phyloP scores from a whole-genome alignment of 2,888 invertebrate species.

The Andrena hattorfiana region DNA sequence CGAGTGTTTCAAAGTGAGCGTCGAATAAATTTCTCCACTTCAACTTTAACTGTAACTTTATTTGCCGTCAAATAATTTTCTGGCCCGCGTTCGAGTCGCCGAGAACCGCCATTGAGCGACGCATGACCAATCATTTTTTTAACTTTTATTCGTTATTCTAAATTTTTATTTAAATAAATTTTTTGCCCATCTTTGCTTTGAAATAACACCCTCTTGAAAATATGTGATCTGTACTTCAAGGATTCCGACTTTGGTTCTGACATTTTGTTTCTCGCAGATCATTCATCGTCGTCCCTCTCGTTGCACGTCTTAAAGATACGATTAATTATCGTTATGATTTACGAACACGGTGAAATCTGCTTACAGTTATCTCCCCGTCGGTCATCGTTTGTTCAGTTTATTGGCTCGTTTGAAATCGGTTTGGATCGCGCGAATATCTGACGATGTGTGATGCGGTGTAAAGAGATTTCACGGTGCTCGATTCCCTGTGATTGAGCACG shows the following conservation, averaged over 20 bases:
- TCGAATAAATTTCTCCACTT: too few relatives aligned
- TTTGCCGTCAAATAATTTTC: too few relatives aligned
- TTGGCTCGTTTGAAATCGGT: background rate
- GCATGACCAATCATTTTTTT: too few relatives aligned
- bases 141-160: too few relatives aligned
- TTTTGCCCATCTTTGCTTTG: too few relatives aligned
- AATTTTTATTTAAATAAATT: too few relatives aligned
- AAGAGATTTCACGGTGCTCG: slow-evolving; percentile 41
- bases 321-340: slow-evolving; percentile 18
- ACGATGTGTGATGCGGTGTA: background rate
- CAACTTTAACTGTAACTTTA: too few relatives aligned
- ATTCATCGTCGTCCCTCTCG: background rate
- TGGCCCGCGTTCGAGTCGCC: too few relatives aligned
- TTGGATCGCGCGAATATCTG: background rate
- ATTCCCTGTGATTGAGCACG: slow-evolving; percentile 47
- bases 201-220: background rate
- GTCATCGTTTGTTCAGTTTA: background rate
- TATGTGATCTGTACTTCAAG: background rate
- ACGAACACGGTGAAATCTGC: slow-evolving; percentile 22
- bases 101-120: too few relatives aligned
- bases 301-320: slow-evolving; percentile 27
- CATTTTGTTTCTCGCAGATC: background rate
- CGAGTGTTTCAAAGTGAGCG: too few relatives aligned
- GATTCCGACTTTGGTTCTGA: slow-evolving; percentile 28
- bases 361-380: background rate